phyloP scores from a whole-genome alignment of 2,797 vertebrate genomes.

The Alfaro cultratus region DNA sequence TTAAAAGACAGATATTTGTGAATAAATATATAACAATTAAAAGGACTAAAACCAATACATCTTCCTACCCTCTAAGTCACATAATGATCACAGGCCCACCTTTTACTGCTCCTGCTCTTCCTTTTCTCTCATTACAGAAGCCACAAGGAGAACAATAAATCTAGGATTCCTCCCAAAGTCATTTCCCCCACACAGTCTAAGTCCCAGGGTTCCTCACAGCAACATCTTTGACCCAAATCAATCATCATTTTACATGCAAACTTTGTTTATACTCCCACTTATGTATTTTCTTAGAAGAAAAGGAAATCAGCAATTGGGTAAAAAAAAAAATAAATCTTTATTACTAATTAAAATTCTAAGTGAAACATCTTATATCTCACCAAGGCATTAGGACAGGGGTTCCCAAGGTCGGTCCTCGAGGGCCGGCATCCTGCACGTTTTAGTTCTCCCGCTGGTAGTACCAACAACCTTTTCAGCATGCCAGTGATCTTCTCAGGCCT shows the following conservation, averaged over 20 bases:
- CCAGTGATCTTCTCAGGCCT: no score
- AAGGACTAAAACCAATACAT: not conserved
- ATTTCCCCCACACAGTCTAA: not conserved
- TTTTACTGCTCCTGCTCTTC: conserved; percentile 8
- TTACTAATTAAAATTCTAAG: not conserved
- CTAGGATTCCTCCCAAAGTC: conserved; percentile 19
- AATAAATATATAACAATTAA: not conserved
- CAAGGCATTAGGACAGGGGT: not conserved
- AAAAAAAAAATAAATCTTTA: no score
- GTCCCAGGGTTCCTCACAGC: conserved; percentile 1
- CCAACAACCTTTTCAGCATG: no score
- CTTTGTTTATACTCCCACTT: not conserved
- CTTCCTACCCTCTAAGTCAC: not conserved
- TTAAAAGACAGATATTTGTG: not conserved
- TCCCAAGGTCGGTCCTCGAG: no score
- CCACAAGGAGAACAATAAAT: conserved; percentile 29
- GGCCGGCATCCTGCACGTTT: no score
- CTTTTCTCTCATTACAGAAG: conserved; percentile 21
- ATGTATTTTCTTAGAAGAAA: not conserved
- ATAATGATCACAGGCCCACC: not conserved
- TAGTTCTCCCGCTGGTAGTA: no score
- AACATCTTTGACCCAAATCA: conserved; percentile 5
- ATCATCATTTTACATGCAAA: conserved; percentile 19
- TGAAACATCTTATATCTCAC: not conserved
- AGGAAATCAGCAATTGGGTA: not conserved